Base-by-base conservation (phyloP, 2,113 vertebrate genomes). In the Ochotona princeps region DNA sequence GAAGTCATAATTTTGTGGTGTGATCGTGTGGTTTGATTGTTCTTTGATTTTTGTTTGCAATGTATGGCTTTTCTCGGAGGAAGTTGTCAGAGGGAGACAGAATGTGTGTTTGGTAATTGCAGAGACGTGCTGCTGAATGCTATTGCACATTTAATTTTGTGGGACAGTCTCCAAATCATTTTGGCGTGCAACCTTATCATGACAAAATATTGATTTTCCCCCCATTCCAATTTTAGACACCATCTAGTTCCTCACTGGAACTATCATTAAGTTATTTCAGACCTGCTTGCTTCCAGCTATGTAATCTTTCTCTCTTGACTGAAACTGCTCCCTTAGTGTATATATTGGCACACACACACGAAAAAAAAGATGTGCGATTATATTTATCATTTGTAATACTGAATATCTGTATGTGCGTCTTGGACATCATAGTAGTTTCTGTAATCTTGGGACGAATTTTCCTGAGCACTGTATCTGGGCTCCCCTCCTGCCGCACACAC, bases 91-190 rank as follows among this genome's bases (percentile, higher is more conserved):
- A 85, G 15, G 44, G 47, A 79, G 23, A 54, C 2, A 5, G 51
- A 78, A 49, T 89, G 2, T 78, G 21, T 69, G 28, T 81, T 89
- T 93, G 20, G 32, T 87, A 54, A 79, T 91, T 83, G 93, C 32
- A 54, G 51, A 93, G 72, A 82, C 89, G 72, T 60, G 8, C 18
- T 35, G 7, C 12, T 28, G 84, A 26, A 12, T 67, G 8, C 70
- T 70, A 74, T 13, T 32, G 15, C 75, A 5, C 1, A 1, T 84
- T 73, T 79, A 60, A 61, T 85, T 93, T 54, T 73, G 0, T 61
- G 73, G 35, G 54, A 65, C 32, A 51, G 15, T 83, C 44, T 65
- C 38, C 23, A 94, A 12, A 87, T 91, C 32, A 65, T 80, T 92
- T 87, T 81, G 38, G 61, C 89, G 25, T 47, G 6, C 38, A 86